phyloP scores from a whole-genome alignment of 2,888 invertebrate species.

The Phengaris alcon region DNA sequence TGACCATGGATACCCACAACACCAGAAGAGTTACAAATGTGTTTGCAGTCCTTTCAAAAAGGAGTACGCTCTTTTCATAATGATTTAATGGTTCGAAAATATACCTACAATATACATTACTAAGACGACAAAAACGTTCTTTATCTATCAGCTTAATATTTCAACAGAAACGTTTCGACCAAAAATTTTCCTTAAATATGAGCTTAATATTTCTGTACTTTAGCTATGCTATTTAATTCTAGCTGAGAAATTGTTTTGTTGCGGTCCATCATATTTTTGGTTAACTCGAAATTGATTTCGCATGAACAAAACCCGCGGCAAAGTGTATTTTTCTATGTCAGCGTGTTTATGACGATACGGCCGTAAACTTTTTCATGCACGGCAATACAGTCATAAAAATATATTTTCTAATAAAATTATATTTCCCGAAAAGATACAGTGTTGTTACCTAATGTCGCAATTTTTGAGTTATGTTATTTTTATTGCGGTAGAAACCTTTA shows the following conservation, averaged over 20 bases:
- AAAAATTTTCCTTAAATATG: too few relatives aligned
- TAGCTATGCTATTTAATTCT: too few relatives aligned
- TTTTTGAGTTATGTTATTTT: background rate
- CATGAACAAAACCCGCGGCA: background rate
- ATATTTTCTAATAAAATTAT: conserved; percentile 63
- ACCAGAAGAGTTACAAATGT: too few relatives aligned
- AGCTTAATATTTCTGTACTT: too few relatives aligned
- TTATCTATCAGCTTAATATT: too few relatives aligned
- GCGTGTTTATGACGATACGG: conserved; percentile 39
- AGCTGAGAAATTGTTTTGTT: background rate
- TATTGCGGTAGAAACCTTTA: background rate
- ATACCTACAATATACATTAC: too few relatives aligned
- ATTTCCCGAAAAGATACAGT: conserved; percentile 42
- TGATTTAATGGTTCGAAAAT: too few relatives aligned
- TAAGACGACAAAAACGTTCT: too few relatives aligned
- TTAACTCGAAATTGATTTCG: conserved; percentile 1
- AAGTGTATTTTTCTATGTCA: background rate
- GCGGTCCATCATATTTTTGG: background rate
- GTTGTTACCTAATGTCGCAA: background rate
- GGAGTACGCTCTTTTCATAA: too few relatives aligned
- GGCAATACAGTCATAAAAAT: conserved; percentile 53
- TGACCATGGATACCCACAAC: too few relatives aligned
- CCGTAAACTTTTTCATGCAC: conserved; percentile 58
- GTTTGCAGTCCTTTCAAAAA: too few relatives aligned
- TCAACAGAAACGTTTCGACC: too few relatives aligned